Evolutionary conservation across 2,888 invertebrate genomes (phyloP).

Genomic region (Tubulanus polymorphus): DNA sequence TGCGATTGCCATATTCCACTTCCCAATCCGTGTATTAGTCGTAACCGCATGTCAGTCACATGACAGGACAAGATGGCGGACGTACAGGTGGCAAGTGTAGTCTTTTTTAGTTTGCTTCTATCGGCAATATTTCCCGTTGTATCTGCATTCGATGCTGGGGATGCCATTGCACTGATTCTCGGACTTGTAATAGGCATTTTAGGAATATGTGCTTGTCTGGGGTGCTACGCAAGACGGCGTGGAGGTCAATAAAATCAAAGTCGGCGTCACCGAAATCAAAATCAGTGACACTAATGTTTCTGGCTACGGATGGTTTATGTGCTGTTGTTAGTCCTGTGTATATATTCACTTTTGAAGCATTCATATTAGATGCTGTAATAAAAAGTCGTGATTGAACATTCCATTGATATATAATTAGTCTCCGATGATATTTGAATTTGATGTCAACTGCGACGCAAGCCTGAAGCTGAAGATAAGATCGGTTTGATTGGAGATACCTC

Average conservation of each 20-base stretch:
- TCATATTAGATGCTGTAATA: no score
- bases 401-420: no score
- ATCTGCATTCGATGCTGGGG: slow-evolving; percentile 52
- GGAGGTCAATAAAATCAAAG: slow-evolving; percentile 15
- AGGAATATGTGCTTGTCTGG: slow-evolving; percentile 53
- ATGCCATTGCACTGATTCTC: slow-evolving; percentile 51
- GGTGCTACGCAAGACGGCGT: slow-evolving; percentile 50
- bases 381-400: no score
- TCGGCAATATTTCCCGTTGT: slow-evolving; percentile 38
- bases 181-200: slow-evolving; percentile 51
- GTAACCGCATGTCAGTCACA: neutral
- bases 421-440: no score
- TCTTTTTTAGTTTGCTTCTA: slow-evolving; percentile 10
- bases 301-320: no score
- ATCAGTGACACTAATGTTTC: neutral
- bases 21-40: no score
- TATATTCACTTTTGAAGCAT: no score
- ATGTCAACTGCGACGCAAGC: no score
- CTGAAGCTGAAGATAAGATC: no score
- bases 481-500: no score
- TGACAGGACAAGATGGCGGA: slow-evolving; percentile 1
- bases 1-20: no score
- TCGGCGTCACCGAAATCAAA: neutral
- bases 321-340: no score
- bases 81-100: neutral